Conservation (phyloP, 2,797 vertebrate genomes). For the Pantherophis alleghaniensis region DNA sequence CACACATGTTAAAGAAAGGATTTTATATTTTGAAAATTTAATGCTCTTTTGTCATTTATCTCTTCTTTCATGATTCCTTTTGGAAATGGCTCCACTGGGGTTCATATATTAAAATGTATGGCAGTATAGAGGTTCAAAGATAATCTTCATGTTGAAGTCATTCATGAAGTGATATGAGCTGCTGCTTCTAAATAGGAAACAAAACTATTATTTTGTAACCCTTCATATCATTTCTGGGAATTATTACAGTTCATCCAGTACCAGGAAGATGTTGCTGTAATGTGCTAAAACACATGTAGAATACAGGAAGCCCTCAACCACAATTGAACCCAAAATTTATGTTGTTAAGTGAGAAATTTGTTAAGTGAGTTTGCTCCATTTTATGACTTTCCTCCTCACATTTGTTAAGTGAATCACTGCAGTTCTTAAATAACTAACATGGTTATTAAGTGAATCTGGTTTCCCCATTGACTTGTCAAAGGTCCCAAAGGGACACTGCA, state of each 20-base stretch:
- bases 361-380: too few relatives aligned
- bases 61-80: not conserved
- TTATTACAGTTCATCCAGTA: not conserved
- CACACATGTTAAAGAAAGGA: not conserved
- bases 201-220: not conserved
- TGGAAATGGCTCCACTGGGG: not conserved
- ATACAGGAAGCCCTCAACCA: not conserved
- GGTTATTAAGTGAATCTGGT: too few relatives aligned
- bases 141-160: not conserved
- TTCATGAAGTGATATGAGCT: not conserved
- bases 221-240: not conserved
- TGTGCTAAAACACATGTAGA: not conserved
- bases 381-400: too few relatives aligned
- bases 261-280: not conserved
- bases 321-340: too few relatives aligned
- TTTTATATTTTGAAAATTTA: not conserved
- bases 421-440: too few relatives aligned
- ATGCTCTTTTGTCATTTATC: not conserved
- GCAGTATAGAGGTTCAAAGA: not conserved
- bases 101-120: not conserved
- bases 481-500: too few relatives aligned
- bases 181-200: not conserved
- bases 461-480: too few relatives aligned
- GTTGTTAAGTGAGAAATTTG: too few relatives aligned
- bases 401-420: too few relatives aligned